These are phyloP conservation scores for Aphidoletes aphidimyza DNA, from an alignment of 2,888 invertebrate genomes.

Conservation along the genomic window DNA sequence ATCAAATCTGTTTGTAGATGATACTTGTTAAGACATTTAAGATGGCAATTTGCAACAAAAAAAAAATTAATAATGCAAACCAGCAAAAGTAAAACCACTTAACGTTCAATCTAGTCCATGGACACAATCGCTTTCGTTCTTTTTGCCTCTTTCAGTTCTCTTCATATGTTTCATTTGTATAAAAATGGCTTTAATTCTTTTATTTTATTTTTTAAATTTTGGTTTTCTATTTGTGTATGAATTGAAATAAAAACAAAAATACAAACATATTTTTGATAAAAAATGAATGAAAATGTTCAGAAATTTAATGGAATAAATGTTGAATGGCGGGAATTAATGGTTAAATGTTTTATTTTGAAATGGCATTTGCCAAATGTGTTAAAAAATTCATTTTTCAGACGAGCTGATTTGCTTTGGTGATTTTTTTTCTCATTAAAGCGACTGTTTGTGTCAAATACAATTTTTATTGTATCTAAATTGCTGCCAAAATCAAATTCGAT, in stretches of 20 bases:
- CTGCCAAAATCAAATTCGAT: not conserved
- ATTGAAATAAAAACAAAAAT: too few species aligned
- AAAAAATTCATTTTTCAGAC: too few species aligned
- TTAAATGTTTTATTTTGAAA: not conserved
- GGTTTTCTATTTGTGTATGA: not conserved
- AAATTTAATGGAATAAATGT: constrained; percentile 41
- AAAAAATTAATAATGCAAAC: not conserved
- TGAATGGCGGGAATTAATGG: not conserved
- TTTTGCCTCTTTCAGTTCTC: not conserved
- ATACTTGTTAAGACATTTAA: not conserved
- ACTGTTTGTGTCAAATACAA: too few species aligned
- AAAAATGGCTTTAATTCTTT: not conserved
- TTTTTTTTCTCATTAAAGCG: too few species aligned
- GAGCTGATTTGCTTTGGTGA: too few species aligned
- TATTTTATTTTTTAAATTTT: not conserved
- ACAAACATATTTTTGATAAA: constrained; percentile 39
- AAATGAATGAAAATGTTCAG: constrained; percentile 10
- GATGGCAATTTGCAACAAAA: too few species aligned
- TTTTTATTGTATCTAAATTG: not conserved
- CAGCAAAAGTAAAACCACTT: not conserved
- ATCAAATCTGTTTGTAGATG: not conserved
- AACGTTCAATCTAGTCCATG: constrained; percentile 14
- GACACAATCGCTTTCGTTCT: constrained; percentile 3
- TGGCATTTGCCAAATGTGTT: too few species aligned
- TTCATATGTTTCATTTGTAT: not conserved